Evolutionary conservation across 2,888 invertebrate species (phyloP).

Genomic region (Plutella xylostella): DNA sequence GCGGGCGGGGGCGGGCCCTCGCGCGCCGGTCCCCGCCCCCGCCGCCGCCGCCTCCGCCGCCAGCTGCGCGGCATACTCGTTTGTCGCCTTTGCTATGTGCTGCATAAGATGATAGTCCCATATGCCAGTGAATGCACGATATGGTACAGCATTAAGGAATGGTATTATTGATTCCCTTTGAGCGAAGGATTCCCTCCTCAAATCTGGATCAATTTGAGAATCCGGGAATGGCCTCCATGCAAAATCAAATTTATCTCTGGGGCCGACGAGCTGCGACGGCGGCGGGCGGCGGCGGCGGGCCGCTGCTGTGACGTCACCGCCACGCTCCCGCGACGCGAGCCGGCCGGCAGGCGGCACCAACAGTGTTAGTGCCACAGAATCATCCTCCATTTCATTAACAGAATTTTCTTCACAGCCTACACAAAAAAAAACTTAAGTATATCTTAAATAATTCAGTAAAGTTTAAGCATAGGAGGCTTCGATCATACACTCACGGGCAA

Average conservation of each 20-base stretch:
- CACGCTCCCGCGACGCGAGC: too few species aligned
- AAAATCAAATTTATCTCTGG: conserved; percentile 4
- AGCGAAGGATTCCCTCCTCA: background rate
- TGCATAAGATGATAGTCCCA: background rate
- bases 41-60: background rate
- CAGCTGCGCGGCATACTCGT: background rate
- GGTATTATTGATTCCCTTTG: background rate
- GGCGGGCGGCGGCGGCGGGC: too few species aligned
- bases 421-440: too few species aligned
- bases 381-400: too few species aligned
- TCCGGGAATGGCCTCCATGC: background rate
- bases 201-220: background rate
- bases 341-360: too few species aligned
- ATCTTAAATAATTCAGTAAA: too few species aligned
- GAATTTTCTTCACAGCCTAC: too few species aligned
- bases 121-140: background rate
- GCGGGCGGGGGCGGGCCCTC: conserved; percentile 9
- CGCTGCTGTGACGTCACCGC: too few species aligned
- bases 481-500: too few species aligned
- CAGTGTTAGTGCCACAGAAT: too few species aligned
- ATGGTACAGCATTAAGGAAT: background rate
- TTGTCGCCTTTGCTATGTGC: background rate
- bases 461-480: too few species aligned
- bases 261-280: too few species aligned
- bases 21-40: background rate